Evolutionary conservation across 1,140 invertebrate genomes (phyloP), one percentile per base, ranked within the genome.

Genomic region (Theocolax elegans): DNA sequence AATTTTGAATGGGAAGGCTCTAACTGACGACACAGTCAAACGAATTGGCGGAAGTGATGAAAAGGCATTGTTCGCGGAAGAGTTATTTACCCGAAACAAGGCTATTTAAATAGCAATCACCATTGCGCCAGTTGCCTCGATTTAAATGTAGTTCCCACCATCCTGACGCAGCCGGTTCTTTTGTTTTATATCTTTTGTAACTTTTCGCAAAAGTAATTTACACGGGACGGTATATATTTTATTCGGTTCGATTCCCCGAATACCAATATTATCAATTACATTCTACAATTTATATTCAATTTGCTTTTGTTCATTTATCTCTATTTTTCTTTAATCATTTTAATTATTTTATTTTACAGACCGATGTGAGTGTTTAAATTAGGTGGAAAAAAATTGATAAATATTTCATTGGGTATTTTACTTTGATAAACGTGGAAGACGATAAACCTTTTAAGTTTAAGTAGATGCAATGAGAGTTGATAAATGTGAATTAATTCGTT

Each of bases 1-100:
- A n/a, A 10, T 35, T 35, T 35, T 35, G 31, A 35, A 35, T 35
- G 4, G 10, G 4, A 35, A 23, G 6, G 46, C 46, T 19, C 23
- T 49, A 3, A 3, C 8, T 23, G 6, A 23, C 46, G 17, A 21
- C 4, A n/a, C 17, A 19, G n/a, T n/a, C 4, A 19, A 49, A 49
- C 46, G 21, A 49, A 49, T 49, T 49, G 46, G 17, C 46, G 46
- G 46, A 49, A 49, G 19, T 49, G 17, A 49, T 49, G 46, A 49
- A 44, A 49, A 4, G 46, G 1, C 13, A 49, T 49, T 49, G 46
- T 49, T 21, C 46, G 4, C 21, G 19, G 23, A 44, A 44, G 46
- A 49, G 46, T 49, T 49, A 49, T 49, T 49, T 49, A 13, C 15
- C 13, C 46, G 46, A 21, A 49, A 49, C 46, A 19, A n/a, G 46